Conservation (phyloP, 2,113 vertebrate genomes). For the Nibea albiflora region DNA sequence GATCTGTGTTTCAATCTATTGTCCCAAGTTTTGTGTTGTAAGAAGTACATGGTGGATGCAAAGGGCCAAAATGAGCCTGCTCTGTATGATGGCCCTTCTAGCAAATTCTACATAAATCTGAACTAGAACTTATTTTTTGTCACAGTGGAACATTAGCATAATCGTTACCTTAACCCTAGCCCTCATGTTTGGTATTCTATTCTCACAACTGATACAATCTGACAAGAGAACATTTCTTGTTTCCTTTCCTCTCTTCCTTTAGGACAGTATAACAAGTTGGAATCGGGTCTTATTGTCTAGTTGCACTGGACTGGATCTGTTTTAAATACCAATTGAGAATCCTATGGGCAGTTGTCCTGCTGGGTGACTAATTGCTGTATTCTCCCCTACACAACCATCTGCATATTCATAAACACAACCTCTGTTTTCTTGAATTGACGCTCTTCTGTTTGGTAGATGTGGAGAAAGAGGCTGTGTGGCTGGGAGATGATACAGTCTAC, state of each 20-base stretch:
- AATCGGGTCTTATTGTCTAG: background rate
- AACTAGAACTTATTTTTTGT: too few species aligned
- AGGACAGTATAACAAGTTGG: background rate
- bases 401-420: constrained; percentile 34
- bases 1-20: too few species aligned
- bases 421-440: background rate
- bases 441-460: constrained; percentile 5
- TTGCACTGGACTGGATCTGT: background rate
- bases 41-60: too few species aligned
- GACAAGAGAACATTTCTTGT: background rate
- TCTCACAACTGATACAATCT: too few species aligned
- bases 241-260: background rate
- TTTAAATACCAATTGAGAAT: background rate
- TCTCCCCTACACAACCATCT: constrained; percentile 8
- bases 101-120: too few species aligned
- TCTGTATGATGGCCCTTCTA: too few species aligned
- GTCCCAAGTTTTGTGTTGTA: too few species aligned
- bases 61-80: too few species aligned
- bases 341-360: background rate
- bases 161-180: too few species aligned
- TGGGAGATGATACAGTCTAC: background rate
- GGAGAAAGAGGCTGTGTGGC: background rate
- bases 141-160: too few species aligned
- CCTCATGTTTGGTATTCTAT: too few species aligned
- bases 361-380: constrained; percentile 27